Evolutionary conservation across 2,113 vertebrate genomes (phyloP).

Genomic region (Rattus rattus): DNA sequence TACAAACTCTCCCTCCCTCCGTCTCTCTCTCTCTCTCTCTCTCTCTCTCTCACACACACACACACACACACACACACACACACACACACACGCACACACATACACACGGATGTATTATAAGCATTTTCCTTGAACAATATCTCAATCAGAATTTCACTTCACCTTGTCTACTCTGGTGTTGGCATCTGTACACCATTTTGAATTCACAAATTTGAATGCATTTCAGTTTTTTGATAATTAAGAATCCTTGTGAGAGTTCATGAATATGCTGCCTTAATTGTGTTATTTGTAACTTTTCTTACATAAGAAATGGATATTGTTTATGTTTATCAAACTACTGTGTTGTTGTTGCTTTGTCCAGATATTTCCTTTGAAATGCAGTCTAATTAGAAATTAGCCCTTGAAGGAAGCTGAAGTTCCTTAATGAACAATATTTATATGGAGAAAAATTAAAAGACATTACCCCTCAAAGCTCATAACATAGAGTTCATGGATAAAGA

Average conservation of each 20-base stretch:
- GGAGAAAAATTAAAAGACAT: slow-evolving; percentile 43
- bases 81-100: too few species aligned
- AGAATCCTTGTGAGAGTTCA: neutral
- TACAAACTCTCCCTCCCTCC: too few species aligned
- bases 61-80: too few species aligned
- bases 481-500: neutral
- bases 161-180: slow-evolving; percentile 26
- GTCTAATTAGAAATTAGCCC: slow-evolving; percentile 13
- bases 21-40: too few species aligned
- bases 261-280: neutral
- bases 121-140: neutral
- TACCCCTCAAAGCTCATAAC: neutral
- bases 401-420: slow-evolving; percentile 30
- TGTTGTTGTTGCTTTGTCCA: neutral
- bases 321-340: slow-evolving; percentile 41
- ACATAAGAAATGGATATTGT: slow-evolving; percentile 14
- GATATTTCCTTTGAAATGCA: slow-evolving; percentile 29
- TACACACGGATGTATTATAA: neutral
- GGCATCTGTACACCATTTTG: slow-evolving; percentile 36
- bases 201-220: neutral
- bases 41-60: too few species aligned
- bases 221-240: slow-evolving; percentile 52
- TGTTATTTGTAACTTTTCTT: slow-evolving; percentile 13
- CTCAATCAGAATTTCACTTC: neutral
- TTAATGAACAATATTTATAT: slow-evolving; percentile 20